Evolutionary conservation across 2,797 vertebrate genomes (phyloP), one percentile per base, ranked within the genome.

Genomic region (Sciurus vulgaris): DNA sequence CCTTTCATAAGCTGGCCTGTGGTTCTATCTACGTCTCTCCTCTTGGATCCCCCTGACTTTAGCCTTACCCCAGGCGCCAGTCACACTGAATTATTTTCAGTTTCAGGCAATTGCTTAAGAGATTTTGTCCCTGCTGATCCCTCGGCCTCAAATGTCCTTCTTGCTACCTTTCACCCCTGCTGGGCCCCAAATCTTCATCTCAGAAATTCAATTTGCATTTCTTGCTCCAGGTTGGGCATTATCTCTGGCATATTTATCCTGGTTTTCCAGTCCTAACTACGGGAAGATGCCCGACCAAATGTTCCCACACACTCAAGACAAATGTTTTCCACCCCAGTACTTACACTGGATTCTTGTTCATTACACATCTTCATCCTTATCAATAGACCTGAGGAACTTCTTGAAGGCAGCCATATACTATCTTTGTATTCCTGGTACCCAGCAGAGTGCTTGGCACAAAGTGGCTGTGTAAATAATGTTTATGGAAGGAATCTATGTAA

Each of bases 201-300:
- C 54, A 61, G 33, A 77, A 54, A 26, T 84, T 93, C 30, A 51
- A n/a, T 72, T 82, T 91, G 24, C 28, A 70, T 76, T 76, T 67
- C 76, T 85, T 76, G 49, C 14, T 96, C 79, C 41, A 81, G 59
- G 72, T 73, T 2, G 0, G 65, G 11, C 13, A 65, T n/a, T 22
- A n/a, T 81, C 65, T 95, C 81, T 93, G 56, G 59, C 82, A 94
- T 90, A 7, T 38, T 83, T 56, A n/a, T 90, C 49, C 4, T 85
- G 5, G 81, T 69, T 35, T 78, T 73, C 38, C 51, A 61, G 6
- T 20, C 18, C 35, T 47, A 90, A 63, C 10, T 15, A 7, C 18
- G 49, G 7, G 22, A 70, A 17, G 12, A 92, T 26, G 9, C 24
- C 9, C 30, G 49, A 41, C 1, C 26, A n/a, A 86, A 72, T 24